Evolutionary conservation across 2,888 invertebrate genomes (phyloP).

Genomic region (Ennomos fuscantarius): DNA sequence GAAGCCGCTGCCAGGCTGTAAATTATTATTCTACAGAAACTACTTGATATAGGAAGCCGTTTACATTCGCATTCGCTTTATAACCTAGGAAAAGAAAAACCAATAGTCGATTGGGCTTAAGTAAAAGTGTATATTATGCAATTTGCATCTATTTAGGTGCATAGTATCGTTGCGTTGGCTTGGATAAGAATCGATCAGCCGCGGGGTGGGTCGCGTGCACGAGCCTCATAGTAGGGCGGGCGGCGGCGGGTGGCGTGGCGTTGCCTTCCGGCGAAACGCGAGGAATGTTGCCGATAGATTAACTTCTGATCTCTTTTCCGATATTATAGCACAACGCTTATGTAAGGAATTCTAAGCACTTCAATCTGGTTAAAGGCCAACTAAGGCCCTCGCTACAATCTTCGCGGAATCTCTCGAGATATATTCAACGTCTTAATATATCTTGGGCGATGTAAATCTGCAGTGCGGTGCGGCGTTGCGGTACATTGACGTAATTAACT

Average conservation of each 20-base stretch:
- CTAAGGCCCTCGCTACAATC: slow-evolving; percentile 64
- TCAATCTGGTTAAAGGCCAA: slow-evolving; percentile 79
- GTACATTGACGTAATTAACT: slow-evolving; percentile 25
- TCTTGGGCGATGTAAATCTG: slow-evolving; percentile 32
- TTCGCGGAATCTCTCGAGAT: slow-evolving; percentile 43
- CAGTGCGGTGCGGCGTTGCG: slow-evolving; percentile 20
- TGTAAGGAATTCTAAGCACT: slow-evolving; percentile 82
- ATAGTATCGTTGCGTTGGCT: slow-evolving; percentile 67
- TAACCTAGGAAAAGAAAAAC: too few species aligned
- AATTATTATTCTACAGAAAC: too few species aligned
- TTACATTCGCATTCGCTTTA: too few species aligned
- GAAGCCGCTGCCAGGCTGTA: too few species aligned
- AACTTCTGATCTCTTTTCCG: slow-evolving; percentile 85
- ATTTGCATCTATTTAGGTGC: slow-evolving; percentile 48
- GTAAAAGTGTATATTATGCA: slow-evolving; percentile 8
- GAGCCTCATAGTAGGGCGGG: slow-evolving; percentile 59
- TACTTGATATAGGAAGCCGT: too few species aligned
- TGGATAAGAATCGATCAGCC: slow-evolving; percentile 76
- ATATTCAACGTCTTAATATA: slow-evolving; percentile 38
- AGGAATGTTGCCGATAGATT: slow-evolving; percentile 85
- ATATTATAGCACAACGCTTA: slow-evolving; percentile 81
- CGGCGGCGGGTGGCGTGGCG: slow-evolving; percentile 57
- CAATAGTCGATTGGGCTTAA: neutral
- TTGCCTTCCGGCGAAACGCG: slow-evolving; percentile 83
- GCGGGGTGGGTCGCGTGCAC: slow-evolving; percentile 71